phyloP scores from a whole-genome alignment of 2,888 invertebrate genomes.

The Parnassius mnemosyne region DNA sequence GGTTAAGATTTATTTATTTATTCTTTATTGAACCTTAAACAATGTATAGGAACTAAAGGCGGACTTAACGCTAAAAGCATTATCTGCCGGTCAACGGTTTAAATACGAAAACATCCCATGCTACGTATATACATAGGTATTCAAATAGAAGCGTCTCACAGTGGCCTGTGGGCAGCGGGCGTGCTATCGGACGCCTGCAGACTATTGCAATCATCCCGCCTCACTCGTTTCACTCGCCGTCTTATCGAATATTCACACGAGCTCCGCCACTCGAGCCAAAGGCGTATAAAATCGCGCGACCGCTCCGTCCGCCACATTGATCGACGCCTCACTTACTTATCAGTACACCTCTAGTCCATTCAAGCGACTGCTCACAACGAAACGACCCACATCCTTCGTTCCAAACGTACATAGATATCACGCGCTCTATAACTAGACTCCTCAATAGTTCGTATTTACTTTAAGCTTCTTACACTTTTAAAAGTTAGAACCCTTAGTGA shows the following conservation, averaged over 20 bases:
- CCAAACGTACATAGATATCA: not conserved
- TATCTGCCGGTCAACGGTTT: too few species aligned
- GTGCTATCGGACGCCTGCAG: slow-evolving; percentile 20
- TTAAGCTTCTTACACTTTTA: too few species aligned
- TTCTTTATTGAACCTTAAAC: too few species aligned
- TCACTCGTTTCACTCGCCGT: slow-evolving; percentile 10
- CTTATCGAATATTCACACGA: slow-evolving; percentile 23
- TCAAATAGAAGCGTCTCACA: not conserved
- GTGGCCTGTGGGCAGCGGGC: slow-evolving; percentile 5
- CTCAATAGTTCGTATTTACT: too few species aligned
- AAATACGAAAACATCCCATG: too few species aligned
- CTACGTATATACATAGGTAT: not conserved
- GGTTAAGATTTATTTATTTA: too few species aligned
- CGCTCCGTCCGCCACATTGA: not conserved
- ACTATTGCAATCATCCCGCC: slow-evolving; percentile 21
- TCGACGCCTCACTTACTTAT: not conserved
- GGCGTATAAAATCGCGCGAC: slow-evolving; percentile 12
- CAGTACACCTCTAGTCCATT: not conserved
- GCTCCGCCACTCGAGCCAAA: slow-evolving; percentile 5
- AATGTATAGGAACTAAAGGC: too few species aligned
- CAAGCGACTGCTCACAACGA: not conserved
- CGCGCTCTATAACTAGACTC: not conserved
- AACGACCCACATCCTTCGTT: not conserved
- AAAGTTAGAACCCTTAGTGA: too few species aligned
- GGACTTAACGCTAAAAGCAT: too few species aligned